Conservation (phyloP, 1,140 invertebrate genomes). For the Aphaenogaster ashmeadi region DNA sequence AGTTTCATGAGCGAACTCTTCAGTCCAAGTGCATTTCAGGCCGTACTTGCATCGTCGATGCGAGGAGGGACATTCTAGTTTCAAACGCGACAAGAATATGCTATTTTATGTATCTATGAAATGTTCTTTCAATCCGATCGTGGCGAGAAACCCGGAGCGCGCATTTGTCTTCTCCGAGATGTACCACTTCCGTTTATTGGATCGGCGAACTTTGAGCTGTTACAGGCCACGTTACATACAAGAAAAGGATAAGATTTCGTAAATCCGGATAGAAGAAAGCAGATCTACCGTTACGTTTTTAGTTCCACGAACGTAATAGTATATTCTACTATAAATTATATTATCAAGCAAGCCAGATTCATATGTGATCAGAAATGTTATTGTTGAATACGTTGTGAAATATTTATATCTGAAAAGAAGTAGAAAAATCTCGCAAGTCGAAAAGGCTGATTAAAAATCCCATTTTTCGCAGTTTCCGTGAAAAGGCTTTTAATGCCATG, state of each 20-base stretch:
- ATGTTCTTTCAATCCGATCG: slow-evolving; percentile 58
- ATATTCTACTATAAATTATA: not conserved
- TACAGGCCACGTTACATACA: slow-evolving; percentile 61
- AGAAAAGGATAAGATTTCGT: slow-evolving; percentile 49
- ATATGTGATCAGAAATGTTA: not conserved
- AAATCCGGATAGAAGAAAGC: slow-evolving; percentile 50
- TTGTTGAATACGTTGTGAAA: not conserved
- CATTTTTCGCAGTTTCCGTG: not conserved
- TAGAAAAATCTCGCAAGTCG: not conserved
- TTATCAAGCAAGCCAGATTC: not conserved
- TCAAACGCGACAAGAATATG: slow-evolving; percentile 49
- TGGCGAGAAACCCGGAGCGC: slow-evolving; percentile 67
- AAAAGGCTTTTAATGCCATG: not conserved
- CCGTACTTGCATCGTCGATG: not conserved
- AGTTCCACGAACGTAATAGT: not conserved
- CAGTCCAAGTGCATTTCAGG: slow-evolving; percentile 28
- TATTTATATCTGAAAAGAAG: not conserved
- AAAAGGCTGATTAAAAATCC: not conserved
- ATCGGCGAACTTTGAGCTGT: slow-evolving; percentile 69
- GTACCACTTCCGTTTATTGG: slow-evolving; percentile 67
- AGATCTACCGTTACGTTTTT: not conserved
- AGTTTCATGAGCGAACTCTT: slow-evolving; percentile 59
- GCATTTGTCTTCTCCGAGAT: slow-evolving; percentile 67
- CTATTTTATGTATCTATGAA: slow-evolving; percentile 37
- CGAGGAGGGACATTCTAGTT: slow-evolving; percentile 38